A percentile compares a stretch with the other conserved stretches of the same genome.
Evolutionary conservation across 2,888 invertebrate genomes (phyloP).

Genomic region (Cephus rjabovi): DNA sequence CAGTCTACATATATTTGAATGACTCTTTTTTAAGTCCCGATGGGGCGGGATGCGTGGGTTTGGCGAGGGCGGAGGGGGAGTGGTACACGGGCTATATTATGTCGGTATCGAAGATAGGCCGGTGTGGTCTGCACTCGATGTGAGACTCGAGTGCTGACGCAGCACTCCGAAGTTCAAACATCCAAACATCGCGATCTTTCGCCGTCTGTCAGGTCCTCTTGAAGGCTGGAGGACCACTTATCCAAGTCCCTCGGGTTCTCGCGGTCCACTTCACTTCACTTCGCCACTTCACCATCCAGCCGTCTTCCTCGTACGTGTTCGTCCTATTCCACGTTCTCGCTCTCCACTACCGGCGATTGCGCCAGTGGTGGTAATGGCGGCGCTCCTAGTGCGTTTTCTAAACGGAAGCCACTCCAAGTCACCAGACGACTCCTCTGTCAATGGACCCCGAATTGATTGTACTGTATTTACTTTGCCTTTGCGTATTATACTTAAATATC

Average conservation of each 20-base stretch:
- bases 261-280: conserved; percentile 28
- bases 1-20: neutral
- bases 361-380: conserved; percentile 28
- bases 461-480: conserved; percentile 16
- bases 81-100: neutral
- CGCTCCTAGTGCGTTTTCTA: conserved; percentile 35
- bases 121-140: conserved; percentile 20
- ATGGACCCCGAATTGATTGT: conserved; percentile 50
- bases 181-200: conserved; percentile 65
- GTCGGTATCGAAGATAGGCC: neutral
- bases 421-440: conserved; percentile 27
- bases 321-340: conserved; percentile 11
- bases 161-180: conserved; percentile 64
- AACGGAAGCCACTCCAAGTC: conserved; percentile 45
- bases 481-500: neutral
- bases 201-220: conserved; percentile 53
- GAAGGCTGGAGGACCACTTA: conserved; percentile 59
- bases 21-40: neutral
- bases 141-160: conserved; percentile 58
- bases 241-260: conserved; percentile 44
- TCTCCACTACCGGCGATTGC: conserved; percentile 27
- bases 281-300: conserved; percentile 13
- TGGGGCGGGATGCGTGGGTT: neutral
- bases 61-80: neutral
- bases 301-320: conserved; percentile 24